Percentiles rank a stretch among this genome's conserved stretches.
These are phyloP conservation scores for Loris lydekkerianus DNA, from an alignment of 2,797 vertebrate species.

Conservation along the genomic window DNA sequence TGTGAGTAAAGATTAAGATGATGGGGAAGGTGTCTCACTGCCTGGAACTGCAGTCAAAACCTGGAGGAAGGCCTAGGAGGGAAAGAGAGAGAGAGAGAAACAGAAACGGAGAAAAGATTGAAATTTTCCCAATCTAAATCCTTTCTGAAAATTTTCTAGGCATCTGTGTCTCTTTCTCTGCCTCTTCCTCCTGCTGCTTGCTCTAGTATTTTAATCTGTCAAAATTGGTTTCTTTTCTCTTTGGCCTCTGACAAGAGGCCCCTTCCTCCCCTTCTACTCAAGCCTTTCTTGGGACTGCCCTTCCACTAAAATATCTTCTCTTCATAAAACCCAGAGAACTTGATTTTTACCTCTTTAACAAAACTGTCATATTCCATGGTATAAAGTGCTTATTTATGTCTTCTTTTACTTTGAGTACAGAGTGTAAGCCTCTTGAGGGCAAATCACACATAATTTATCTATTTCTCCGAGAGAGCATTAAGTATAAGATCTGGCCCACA, in stretches of 20 bases:
- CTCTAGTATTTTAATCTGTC: neutral
- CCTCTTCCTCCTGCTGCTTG: neutral
- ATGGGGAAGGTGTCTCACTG: neutral
- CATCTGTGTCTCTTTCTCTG: neutral
- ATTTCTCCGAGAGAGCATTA: neutral
- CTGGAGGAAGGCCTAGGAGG: neutral
- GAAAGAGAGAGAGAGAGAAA: neutral
- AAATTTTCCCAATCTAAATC: neutral
- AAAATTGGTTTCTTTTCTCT: neutral
- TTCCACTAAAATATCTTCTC: neutral
- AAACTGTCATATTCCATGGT: slow-evolving; percentile 33
- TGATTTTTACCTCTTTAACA: neutral
- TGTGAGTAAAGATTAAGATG: slow-evolving; percentile 31
- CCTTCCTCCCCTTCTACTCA: neutral
- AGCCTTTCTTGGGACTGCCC: neutral
- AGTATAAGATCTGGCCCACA: neutral
- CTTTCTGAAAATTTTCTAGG: neutral
- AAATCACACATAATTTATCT: neutral
- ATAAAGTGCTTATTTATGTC: neutral
- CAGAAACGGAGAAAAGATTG: no score
- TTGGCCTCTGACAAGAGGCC: neutral
- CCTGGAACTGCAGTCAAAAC: neutral
- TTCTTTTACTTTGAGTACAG: neutral
- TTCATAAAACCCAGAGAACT: neutral
- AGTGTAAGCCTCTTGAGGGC: neutral